A percentile compares a stretch with the other conserved stretches of the same genome.
These are phyloP conservation scores for Pachyramphus minor DNA, from an alignment of 2,113 vertebrate genomes.

Conservation along the genomic window DNA sequence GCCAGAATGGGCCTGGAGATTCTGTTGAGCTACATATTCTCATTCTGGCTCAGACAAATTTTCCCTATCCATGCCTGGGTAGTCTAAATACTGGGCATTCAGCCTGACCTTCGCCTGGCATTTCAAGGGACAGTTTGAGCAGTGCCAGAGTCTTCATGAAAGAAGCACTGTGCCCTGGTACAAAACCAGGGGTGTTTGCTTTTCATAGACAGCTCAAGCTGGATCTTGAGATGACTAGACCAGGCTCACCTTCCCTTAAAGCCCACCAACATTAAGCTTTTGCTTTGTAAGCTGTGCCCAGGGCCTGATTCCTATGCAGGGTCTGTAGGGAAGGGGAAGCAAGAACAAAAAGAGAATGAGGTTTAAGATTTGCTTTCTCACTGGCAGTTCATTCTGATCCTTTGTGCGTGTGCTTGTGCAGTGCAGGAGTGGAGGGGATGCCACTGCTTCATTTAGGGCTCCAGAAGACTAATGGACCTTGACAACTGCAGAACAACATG, in stretches of 20 bases:
- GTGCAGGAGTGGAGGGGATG: background rate
- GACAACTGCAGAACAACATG: constrained; percentile 33
- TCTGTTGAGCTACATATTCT: background rate
- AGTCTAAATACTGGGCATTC: background rate
- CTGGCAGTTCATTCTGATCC: background rate
- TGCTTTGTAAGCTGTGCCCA: background rate
- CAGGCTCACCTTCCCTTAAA: background rate
- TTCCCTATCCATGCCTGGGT: accelerated
- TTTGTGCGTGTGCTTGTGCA: background rate
- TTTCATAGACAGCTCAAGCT: background rate
- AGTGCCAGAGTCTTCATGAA: background rate
- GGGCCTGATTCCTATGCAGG: background rate
- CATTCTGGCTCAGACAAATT: background rate
- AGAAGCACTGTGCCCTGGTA: background rate
- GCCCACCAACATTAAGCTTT: background rate
- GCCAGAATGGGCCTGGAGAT: background rate
- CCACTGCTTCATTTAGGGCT: background rate
- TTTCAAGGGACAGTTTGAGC: background rate
- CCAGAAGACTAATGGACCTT: constrained; percentile 52
- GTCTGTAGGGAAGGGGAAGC: background rate
- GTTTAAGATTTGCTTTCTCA: background rate
- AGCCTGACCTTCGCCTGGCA: background rate
- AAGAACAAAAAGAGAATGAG: background rate
- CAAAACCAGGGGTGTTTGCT: background rate
- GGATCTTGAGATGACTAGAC: background rate